Percentiles rank a stretch among this genome's conserved stretches.
phyloP scores from a whole-genome alignment of 2,113 vertebrate species.

The Alosa alosa region DNA sequence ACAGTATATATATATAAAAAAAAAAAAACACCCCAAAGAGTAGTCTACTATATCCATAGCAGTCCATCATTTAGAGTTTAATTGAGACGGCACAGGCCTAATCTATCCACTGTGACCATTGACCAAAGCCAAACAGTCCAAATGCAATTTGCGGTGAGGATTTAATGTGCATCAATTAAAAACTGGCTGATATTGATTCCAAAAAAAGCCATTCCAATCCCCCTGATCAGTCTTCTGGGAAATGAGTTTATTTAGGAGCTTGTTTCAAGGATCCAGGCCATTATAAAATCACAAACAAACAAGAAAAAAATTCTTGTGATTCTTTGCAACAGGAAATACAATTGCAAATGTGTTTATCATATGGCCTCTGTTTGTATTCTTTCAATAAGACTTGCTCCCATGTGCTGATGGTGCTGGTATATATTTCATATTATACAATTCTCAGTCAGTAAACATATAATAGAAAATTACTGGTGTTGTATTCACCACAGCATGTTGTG shows the following conservation, averaged over 20 bases:
- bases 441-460: background rate
- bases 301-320: background rate
- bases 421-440: background rate
- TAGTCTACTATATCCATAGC: background rate
- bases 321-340: background rate
- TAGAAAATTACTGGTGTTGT: background rate
- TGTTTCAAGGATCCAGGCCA: background rate
- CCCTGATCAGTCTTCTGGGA: conserved; percentile 23
- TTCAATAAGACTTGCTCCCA: background rate
- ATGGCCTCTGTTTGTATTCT: background rate
- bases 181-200: conserved; percentile 28
- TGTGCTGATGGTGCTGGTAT: background rate
- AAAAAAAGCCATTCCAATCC: conserved; percentile 24
- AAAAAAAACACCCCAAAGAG: background rate
- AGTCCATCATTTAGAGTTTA: background rate
- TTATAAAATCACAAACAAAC: conserved; percentile 6
- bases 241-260: conserved; percentile 6
- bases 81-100: background rate
- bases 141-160: conserved; percentile 29
- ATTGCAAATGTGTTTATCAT: background rate
- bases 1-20: background rate
- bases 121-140: conserved; percentile 25
- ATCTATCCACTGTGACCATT: background rate
- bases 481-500: background rate
- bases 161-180: conserved; percentile 22